Base-by-base conservation (phyloP, 2,888 invertebrate species). In the Monochamus alternatus region DNA sequence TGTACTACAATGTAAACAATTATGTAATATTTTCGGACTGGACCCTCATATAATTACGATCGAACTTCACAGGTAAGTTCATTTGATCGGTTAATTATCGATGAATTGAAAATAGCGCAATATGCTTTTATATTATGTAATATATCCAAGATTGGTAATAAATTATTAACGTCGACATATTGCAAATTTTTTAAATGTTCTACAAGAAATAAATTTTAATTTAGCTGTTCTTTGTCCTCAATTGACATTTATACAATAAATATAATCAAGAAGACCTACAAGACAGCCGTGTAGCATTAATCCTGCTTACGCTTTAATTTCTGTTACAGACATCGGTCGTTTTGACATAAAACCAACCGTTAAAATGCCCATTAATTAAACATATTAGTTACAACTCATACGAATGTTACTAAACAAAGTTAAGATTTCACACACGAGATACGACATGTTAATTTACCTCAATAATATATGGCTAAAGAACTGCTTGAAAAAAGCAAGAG, bases 381-480 rank as follows among this genome's bases (percentile, higher is more conserved):
- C 69, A 30, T 72, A 75, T 77, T 73, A 76, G 73, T 73, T 77
- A 81, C 83, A 84, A 81, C 80, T 84, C 83, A 82, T 80, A 69
- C 58, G 43, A 30, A 69, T 78, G 81, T 73, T 76, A 79, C 79
- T 78, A 74, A 70, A 77, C 76, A 68, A 74, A 76, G 75, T 79
- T 75, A 75, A 80, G 80, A 81, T 80, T 82, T 83, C 80, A 80
- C 81, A 83, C 83, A 83, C 82, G 79, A 74, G 78, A 77, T 78
- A 32, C 66, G 83, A 84, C 84, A 83, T 83, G 83, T 83, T 83
- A 83, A 83, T 83, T 82, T 82, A 80, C 78, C 66, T 66, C 60
- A 65, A 77, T 73, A 79, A 80, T 81, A 78, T 80, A 81, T 80
- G 59, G 75, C 67, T 22, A 65, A 62, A 30, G 73, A 76, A 59